Base-by-base conservation (phyloP, 2,888 invertebrate species). In the Vanessa cardui region DNA sequence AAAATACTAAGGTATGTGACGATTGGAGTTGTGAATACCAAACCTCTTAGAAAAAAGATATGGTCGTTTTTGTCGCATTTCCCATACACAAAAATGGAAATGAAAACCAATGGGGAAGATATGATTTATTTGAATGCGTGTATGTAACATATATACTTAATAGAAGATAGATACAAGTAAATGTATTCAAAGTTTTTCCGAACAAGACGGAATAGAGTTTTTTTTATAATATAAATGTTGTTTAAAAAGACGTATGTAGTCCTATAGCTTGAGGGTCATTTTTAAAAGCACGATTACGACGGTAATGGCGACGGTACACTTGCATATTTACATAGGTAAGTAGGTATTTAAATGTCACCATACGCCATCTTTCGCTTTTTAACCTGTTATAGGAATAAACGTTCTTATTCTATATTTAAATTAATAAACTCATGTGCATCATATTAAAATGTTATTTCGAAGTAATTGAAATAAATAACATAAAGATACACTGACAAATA, bases 251-350 rank as follows among this genome's bases (percentile, higher is more conserved):
- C 21, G 49, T 58, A 56, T 39, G 56, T 33, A 63, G 44, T 65
- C 26, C 60, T 45, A 65, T 56, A 56, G 61, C 12, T 59, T 44
- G 65, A 49, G 21, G 44, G 54, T 60, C 54, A 62, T 58, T 60
- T 68, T 65, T 54, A 65, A 56, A 68, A 66, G 61, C 56, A 58
- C 61, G 45, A 31, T 54, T 50, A 50, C 66, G 39, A 49, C 46
- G 63, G 61, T 66, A 64, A 66, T 68, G 45, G 58, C 47, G 52
- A 59, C 31, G 39, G 62, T 60, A 61, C 21, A 59, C 62, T 66
- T 66, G 69, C 66, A 70, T 68, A 70, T 70, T 68, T 67, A 66
- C 62, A 68, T 62, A 46, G 50, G 61, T 65, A 66, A 63, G 66
- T 66, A 56, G 56, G n/a, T 16, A 66, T 69, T 66, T 66, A 66